phyloP scores from a whole-genome alignment of 2,113 vertebrate species.

The Lepisosteus osseus region DNA sequence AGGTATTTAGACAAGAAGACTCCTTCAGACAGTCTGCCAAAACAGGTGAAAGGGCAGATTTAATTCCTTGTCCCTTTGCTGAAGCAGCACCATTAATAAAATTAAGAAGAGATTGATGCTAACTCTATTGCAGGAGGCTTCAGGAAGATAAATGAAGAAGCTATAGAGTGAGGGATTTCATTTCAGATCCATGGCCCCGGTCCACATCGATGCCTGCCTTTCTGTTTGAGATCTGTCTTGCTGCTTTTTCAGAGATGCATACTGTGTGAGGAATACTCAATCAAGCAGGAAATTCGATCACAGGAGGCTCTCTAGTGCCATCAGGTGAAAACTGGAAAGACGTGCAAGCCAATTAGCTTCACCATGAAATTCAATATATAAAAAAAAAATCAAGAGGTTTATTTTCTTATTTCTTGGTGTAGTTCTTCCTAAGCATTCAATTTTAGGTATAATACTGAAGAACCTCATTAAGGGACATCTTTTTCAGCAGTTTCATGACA shows the following conservation, averaged over 20 bases:
- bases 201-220: not conserved
- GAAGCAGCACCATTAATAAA: conserved; percentile 5
- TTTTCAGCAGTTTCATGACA: no score
- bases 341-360: no score
- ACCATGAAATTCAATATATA: no score
- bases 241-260: not conserved
- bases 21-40: not conserved
- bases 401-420: no score
- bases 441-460: no score
- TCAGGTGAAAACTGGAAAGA: not conserved
- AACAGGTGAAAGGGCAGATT: conserved; percentile 2
- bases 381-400: no score
- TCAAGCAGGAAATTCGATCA: not conserved
- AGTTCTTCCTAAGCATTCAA: no score
- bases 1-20: no score
- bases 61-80: conserved; percentile 5
- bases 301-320: not conserved
- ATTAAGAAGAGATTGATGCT: conserved; percentile 7
- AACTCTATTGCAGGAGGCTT: not conserved
- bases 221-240: not conserved
- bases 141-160: not conserved
- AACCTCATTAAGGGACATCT: no score
- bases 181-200: not conserved
- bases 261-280: not conserved
- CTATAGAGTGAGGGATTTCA: not conserved